Base-by-base conservation (phyloP, 2,888 invertebrate species). In the Cloeon dipterum region DNA sequence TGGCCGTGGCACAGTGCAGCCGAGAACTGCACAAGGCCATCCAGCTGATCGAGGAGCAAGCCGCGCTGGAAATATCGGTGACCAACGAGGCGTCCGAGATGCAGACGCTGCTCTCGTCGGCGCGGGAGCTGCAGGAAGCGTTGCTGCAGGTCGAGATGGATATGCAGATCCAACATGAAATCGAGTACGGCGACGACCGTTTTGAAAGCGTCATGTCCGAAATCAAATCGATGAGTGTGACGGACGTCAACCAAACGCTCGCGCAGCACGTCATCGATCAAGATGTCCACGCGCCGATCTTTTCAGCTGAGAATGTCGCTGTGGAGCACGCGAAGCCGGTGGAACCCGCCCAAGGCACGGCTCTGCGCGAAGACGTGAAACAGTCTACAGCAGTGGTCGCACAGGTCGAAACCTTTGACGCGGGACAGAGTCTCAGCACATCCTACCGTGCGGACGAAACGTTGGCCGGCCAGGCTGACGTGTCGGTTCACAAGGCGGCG, bases 1-100 rank as follows among this genome's bases (percentile, higher is more conserved):
- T 13, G 39, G 10, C 37, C 32, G 25, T 23, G 36, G 3, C 26
- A 40, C n/a, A 29, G 14, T 29, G 29, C n/a, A 29, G 29, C 13
- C 29, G 3, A 23, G 34, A 25, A 8, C 25, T 8, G 20, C 29
- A 29, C 26, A 4, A 26, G 23, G 18, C 16, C 13, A 36, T 13
- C 18, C 32, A 26, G 34, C 25, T 34, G 20, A 35, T 43, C 5
- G 40, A 42, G 18, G 36, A 42, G 14, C 38, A 36, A 13, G 16
- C 38, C 5, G 13, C 21, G 8, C 5, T 42, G 19, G 43, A 40
- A 18, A 25, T 36, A 13, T 32, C 16, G 38, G 18, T 4, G 14
- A 38, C 14, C 19, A 34, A 4, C 16, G 19, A 16, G 14, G 21
- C 34, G 4, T 14, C 32, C 3, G 23, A 37, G 23, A 19, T 41